Evolutionary conservation across 2,888 invertebrate genomes (phyloP), one percentile per base, ranked within the genome.

Genomic region (Aleiodes alternator): DNA sequence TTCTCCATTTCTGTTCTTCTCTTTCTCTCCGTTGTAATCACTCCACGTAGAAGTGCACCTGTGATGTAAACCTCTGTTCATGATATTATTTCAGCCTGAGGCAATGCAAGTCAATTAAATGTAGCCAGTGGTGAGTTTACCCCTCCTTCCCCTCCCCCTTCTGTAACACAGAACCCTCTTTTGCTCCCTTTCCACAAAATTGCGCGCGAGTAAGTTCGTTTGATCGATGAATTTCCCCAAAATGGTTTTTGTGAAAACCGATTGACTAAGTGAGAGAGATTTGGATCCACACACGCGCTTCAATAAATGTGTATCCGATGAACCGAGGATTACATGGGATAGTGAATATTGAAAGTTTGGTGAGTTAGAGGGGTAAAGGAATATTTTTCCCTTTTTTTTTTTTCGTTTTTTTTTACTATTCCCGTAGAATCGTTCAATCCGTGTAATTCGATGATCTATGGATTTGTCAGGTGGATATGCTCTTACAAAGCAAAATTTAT

Each of bases 381-480:
- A 57, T 31, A 61, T 72, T 72, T 61, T 51, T 51, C 34, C 34
- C 14, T 61, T 29, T 57, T 57, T 12, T 31, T 23, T 31, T 4
- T 12, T 31, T 57, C 4, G 1, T 34, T 34, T 50, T 61, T 16
- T 57, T 31, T 29, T 57, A 8, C 16, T 4, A 12, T 57, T 31
- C 57, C 9, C 61, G 51, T 59, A 61, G 56, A 56, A 48, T 68
- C 56, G 16, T 56, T 16, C 43, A 73, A 16, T 57, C 56, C 29
- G 68, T 56, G 73, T 73, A 68, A 73, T 68, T 73, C 56, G 69
- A 68, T 68, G 68, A 73, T 68, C 68, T 56, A 68, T 57, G 68
- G 56, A 70, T 56, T 43, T 56, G 70, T 70, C 70, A 56, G 70
- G 34, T 56, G 57, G 48, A 73, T 73, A 68, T 57, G 34, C 69